Evolutionary conservation across 2,888 invertebrate genomes (phyloP).

Genomic region (Meghimatium bilineatum): DNA sequence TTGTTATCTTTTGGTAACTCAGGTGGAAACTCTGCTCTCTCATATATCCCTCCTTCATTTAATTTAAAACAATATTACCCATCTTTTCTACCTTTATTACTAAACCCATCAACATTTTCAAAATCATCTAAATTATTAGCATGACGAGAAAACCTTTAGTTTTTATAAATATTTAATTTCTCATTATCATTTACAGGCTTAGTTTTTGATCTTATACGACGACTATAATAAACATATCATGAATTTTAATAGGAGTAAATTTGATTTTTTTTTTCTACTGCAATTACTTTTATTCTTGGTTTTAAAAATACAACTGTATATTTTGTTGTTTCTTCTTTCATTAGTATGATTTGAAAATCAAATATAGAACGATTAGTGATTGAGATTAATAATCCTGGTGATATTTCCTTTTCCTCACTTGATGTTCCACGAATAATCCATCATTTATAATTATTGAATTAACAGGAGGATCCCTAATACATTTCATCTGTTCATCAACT

Average conservation of each 20-base stretch:
- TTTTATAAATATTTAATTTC: too few species aligned
- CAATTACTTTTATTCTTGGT: neutral
- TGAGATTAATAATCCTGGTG: slow-evolving; percentile 1
- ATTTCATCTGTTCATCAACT: neutral
- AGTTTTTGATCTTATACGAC: too few species aligned
- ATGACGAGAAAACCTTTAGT: too few species aligned
- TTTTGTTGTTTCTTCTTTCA: neutral
- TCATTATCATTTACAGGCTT: too few species aligned
- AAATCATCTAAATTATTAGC: too few species aligned
- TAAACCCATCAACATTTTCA: too few species aligned
- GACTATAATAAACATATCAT: slow-evolving; percentile 9
- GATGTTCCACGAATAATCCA: neutral
- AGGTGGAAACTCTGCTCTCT: too few species aligned
- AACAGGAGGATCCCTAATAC: neutral
- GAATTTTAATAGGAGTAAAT: slow-evolving; percentile 10
- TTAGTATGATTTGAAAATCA: slow-evolving; percentile 7
- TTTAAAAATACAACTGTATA: slow-evolving; percentile 5
- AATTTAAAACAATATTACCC: too few species aligned
- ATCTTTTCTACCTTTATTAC: too few species aligned
- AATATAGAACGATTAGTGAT: neutral
- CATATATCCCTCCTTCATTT: too few species aligned
- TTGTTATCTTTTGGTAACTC: too few species aligned
- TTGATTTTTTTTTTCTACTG: slow-evolving; percentile 12
- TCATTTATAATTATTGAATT: slow-evolving; percentile 24
- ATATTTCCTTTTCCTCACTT: too few species aligned